Base-by-base conservation (phyloP, 2,888 invertebrate genomes). In the Meiosimyza decipiens region DNA sequence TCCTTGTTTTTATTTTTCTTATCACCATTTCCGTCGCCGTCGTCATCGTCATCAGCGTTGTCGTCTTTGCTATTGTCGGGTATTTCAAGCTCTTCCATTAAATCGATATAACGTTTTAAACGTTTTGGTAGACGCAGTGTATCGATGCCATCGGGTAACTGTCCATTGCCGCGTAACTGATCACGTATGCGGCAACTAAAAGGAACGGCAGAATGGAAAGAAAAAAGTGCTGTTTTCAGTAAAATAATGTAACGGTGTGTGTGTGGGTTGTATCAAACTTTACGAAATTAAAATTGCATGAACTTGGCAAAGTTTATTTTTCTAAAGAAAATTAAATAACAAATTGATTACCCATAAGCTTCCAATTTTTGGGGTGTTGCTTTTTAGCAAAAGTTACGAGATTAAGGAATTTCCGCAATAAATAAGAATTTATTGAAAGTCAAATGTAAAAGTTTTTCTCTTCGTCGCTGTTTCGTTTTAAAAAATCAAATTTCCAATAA, bases 91-190 rank as follows among this genome's bases (percentile, higher is more conserved):
- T 94, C 94, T 72, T 90, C 90, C 83, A 92, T 89, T 69, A 94
- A 88, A 87, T 95, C 94, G 77, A 95, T 87, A 87, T 95, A 95
- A 78, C 90, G 89, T 80, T 91, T 90, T 74, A 95, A 84, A 49
- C 89, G 87, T 55, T 89, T 86, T 0, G 95, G 95, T 77, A 95
- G 86, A 6, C 91, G 90, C 64, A 95, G 83, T 22, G 89, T 89
- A 77, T 90, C 89, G 76, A 95, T 93, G 15, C 94, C 95, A 77
- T 91, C 89, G 0, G 95, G 95, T 57, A 95, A 84, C 78, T 92
- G 91, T 85, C 92, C 93, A 82, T 92, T 93, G 51, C 88, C 80
- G 88, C 92, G 91, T 64, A 95, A 85, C 71, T 87, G 84, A 62
- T 91, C 87, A 73, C 95, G 89, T 60, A 95, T 90, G 28, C 87